Evolutionary conservation across 2,797 vertebrate species (phyloP).

Genomic region (Decapterus maruadsi): DNA sequence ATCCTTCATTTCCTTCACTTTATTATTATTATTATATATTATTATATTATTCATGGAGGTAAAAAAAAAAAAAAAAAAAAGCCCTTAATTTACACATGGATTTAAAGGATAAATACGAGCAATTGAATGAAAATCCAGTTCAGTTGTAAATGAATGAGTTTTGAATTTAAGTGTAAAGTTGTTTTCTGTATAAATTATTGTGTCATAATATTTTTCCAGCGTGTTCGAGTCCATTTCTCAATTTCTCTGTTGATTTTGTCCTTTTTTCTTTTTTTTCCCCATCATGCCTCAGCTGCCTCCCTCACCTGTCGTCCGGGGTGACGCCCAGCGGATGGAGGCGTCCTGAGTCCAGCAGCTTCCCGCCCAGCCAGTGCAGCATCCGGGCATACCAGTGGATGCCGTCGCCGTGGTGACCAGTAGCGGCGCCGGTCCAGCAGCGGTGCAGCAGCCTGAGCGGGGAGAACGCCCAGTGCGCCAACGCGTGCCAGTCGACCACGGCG

Average conservation of each 20-base stretch:
- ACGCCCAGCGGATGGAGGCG: slow-evolving; percentile 90
- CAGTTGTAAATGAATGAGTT: too few species aligned
- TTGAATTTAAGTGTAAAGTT: too few species aligned
- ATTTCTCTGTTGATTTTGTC: neutral
- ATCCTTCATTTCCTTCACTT: neutral
- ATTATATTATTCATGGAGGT: neutral
- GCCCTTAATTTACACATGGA: too few species aligned
- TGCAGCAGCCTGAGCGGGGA: slow-evolving; percentile 90
- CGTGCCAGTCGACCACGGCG: slow-evolving; percentile 89
- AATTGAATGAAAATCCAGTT: neutral
- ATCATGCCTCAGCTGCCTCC: slow-evolving; percentile 33
- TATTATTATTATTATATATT: neutral
- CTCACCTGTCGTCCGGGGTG: slow-evolving; percentile 84
- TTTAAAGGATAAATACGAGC: too few species aligned
- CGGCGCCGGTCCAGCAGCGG: slow-evolving; percentile 76
- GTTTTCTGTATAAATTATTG: neutral
- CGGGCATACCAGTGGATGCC: slow-evolving; percentile 94
- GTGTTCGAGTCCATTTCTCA: too few species aligned
- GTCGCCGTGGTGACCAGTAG: slow-evolving; percentile 69
- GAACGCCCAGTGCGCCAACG: slow-evolving; percentile 92
- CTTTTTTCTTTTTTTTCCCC: slow-evolving; percentile 13
- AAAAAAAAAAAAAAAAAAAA: too few species aligned
- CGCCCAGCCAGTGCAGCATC: slow-evolving; percentile 89
- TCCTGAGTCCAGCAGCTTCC: slow-evolving; percentile 85
- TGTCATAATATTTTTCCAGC: neutral